Base-by-base conservation (phyloP, 2,113 vertebrate genomes). In the Ariopsis seemanni region DNA sequence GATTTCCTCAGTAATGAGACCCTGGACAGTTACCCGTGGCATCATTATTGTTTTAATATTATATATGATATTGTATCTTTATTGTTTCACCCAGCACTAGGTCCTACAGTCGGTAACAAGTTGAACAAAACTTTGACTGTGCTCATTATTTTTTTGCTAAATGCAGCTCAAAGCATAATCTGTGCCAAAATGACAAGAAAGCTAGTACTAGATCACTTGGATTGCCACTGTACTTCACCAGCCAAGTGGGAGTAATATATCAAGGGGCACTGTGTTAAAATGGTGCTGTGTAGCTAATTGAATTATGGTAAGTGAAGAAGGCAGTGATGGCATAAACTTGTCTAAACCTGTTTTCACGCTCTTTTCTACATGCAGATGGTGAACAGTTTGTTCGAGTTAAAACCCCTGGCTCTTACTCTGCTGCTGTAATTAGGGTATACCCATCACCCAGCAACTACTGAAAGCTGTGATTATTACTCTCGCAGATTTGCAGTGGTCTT, bases 171-270 rank as follows among this genome's bases (percentile, higher is more conserved):
- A 27, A 15, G 67, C 5, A 5, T 69, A 11, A 7, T 30, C 3
- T 30, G 3, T 30, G 9, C 67, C n/a, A 42, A 34, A 34, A 34
- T 34, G 5, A 17, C 27, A 34, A 34, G 10, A 25, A 7, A n/a
- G 9, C 55, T 57, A 57, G 2, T 57, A 77, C 65, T 11, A n/a
- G 8, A 72, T 17, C 22, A 25, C 18, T 48, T 85, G 48, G 7
- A 81, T 18, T 81, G 78, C 20, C 67, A n/a, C n/a, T 22, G 30
- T 82, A n/a, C 48, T 30, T 67, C 58, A 65, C 65, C 30, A 71
- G 48, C 22, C 30, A 65, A 87, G 74, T 87, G 67, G 48, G 55
- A 30, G 53, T 74, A 52, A 85, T 53, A 55, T n/a, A 85, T 85
- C 71, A 42, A 42, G 42, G 52, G 27, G 7, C 69, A 60, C 34